Evolutionary conservation across 2,888 invertebrate species (phyloP).

Genomic region (Notocelia uddmanniana): DNA sequence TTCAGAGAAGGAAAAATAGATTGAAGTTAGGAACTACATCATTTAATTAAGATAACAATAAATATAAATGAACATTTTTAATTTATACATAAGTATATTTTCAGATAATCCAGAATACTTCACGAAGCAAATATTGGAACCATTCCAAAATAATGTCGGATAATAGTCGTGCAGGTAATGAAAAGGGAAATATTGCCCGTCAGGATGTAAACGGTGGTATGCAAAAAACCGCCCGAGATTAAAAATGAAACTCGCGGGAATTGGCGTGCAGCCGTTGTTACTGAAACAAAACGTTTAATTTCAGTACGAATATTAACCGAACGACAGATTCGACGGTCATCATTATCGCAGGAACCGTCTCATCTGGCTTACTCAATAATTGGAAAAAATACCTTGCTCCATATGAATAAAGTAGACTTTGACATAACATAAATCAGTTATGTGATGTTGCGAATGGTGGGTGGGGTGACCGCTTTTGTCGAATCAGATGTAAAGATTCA

Average conservation of each 20-base stretch:
- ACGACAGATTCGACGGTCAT: slow-evolving; percentile 39
- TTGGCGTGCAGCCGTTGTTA: slow-evolving; percentile 50
- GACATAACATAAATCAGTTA: too few species aligned
- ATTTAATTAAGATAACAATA: too few species aligned
- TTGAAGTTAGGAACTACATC: too few species aligned
- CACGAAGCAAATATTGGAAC: not conserved
- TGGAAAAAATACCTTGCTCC: not conserved
- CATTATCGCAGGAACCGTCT: not conserved
- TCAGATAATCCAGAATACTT: not conserved
- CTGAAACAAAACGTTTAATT: slow-evolving; percentile 61
- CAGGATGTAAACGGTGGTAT: slow-evolving; percentile 45
- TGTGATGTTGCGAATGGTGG: not conserved
- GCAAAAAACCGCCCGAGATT: slow-evolving; percentile 45
- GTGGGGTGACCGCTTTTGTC: not conserved
- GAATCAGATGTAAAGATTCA: slow-evolving; percentile 6
- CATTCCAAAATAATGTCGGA: slow-evolving; percentile 1
- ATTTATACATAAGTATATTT: not conserved
- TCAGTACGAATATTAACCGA: slow-evolving; percentile 56
- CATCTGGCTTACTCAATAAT: not conserved
- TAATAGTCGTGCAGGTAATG: slow-evolving; percentile 29
- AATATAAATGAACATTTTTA: not conserved
- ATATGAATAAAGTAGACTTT: slow-evolving; percentile 3
- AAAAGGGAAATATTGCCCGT: slow-evolving; percentile 39
- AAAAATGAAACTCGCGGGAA: slow-evolving; percentile 47
- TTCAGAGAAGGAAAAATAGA: too few species aligned